Evolutionary conservation across 2,113 vertebrate genomes (phyloP).

Genomic region (Enhydra lutris): DNA sequence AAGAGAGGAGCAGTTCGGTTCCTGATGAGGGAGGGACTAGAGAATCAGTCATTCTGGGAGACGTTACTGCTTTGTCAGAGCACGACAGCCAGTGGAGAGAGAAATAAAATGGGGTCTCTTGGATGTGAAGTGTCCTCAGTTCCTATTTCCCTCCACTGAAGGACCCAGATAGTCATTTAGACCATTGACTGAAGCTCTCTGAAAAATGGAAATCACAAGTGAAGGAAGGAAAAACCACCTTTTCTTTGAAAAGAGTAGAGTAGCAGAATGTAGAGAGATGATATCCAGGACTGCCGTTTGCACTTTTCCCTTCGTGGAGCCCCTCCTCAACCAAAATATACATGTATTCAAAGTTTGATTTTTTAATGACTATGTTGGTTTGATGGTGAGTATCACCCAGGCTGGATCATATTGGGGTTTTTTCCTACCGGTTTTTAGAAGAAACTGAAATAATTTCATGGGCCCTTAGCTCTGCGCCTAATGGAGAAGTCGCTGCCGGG

Average conservation of each 20-base stretch:
- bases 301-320: not conserved
- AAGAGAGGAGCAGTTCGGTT: not conserved
- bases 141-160: not conserved
- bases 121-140: not conserved
- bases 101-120: not conserved
- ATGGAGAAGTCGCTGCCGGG: not conserved
- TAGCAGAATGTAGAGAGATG: not conserved
- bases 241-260: not conserved
- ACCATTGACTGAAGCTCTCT: not conserved
- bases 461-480: not conserved
- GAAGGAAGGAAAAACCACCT: not conserved
- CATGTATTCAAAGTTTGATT: not conserved
- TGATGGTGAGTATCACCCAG: not conserved
- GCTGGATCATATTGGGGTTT: not conserved
- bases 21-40: not conserved
- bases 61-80: not conserved
- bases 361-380: not conserved
- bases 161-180: not conserved
- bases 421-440: constrained; percentile 19
- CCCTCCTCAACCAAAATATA: not conserved
- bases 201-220: not conserved
- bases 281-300: not conserved
- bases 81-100: not conserved
- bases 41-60: not conserved
- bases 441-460: not conserved